phyloP scores from a whole-genome alignment of 2,888 invertebrate species.

The Adelphocoris suturalis region DNA sequence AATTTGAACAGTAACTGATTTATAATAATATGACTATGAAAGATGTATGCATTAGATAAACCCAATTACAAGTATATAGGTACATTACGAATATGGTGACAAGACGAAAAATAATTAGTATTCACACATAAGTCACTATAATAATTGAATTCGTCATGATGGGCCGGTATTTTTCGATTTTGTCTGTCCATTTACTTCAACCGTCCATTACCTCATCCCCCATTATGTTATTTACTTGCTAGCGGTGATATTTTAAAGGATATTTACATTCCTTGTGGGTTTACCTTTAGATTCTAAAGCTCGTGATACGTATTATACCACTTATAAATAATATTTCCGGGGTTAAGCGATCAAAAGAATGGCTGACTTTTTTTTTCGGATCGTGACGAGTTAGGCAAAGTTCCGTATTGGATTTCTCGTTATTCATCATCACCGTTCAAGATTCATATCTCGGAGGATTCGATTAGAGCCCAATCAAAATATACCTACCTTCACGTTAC shows the following conservation, averaged over 20 bases:
- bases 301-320: background rate
- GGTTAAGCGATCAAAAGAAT: background rate
- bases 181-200: background rate
- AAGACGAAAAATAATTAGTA: too few species aligned
- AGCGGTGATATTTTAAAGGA: background rate
- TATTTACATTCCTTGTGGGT: background rate
- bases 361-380: background rate
- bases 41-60: too few species aligned
- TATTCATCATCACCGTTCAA: background rate
- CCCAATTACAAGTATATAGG: too few species aligned
- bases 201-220: background rate
- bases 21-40: too few species aligned
- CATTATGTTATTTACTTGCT: background rate
- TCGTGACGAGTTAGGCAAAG: background rate
- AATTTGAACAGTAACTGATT: too few species aligned
- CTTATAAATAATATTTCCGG: conserved; percentile 4
- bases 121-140: too few species aligned
- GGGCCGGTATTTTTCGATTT: too few species aligned
- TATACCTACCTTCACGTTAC: background rate
- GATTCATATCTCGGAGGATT: background rate
- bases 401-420: conserved; percentile 10
- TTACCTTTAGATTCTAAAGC: background rate
- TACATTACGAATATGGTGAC: too few species aligned
- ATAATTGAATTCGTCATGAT: too few species aligned
- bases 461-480: conserved; percentile 18